These are phyloP conservation scores for Pelecanus crispus DNA, from an alignment of 2,113 vertebrate genomes.

Conservation along the genomic window DNA sequence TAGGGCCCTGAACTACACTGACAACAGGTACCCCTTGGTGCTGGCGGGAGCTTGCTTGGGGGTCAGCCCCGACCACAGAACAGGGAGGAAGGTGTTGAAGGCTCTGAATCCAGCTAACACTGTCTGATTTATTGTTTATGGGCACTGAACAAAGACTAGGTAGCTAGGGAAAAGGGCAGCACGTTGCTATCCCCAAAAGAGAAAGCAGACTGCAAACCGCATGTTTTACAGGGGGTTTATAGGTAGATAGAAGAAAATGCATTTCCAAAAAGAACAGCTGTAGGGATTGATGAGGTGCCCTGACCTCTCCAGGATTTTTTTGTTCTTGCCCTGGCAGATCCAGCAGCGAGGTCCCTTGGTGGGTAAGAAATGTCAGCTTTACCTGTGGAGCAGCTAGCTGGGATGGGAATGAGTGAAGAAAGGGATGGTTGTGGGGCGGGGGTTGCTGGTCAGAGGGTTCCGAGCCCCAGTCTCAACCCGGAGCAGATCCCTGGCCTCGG, in stretches of 20 bases:
- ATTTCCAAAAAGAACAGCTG: neutral
- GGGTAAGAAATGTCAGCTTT: neutral
- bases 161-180: neutral
- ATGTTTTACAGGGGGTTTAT: neutral
- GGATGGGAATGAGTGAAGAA: neutral
- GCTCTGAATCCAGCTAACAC: neutral
- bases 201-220: neutral
- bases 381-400: neutral
- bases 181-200: neutral
- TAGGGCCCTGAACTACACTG: neutral
- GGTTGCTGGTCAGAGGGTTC: neutral
- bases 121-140: neutral
- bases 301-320: neutral
- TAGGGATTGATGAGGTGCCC: neutral
- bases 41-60: neutral
- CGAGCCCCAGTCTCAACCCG: rapidly evolving
- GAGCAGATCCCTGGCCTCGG: rapidly evolving
- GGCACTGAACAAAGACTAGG: neutral
- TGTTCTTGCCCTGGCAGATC: neutral
- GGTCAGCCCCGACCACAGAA: neutral
- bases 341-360: neutral
- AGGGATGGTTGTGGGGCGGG: rapidly evolving
- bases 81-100: neutral
- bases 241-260: neutral
- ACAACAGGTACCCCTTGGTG: neutral